Base-by-base conservation (phyloP, 1,140 invertebrate species). In the Scaptomyza montana region DNA sequence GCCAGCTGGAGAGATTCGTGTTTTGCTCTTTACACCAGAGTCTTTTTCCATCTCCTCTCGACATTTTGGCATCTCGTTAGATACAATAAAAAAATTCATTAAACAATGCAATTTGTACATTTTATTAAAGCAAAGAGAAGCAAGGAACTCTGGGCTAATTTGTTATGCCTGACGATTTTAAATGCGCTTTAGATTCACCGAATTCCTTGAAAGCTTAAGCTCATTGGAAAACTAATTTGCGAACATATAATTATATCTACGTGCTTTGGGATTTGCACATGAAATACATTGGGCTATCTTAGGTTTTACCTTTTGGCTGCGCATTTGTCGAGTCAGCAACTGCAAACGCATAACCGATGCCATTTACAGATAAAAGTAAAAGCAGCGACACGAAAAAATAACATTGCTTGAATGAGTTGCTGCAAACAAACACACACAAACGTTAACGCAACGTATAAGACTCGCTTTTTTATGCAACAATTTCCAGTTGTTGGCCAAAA, bases 311-410 rank as follows among this genome's bases (percentile, higher is more conserved):
- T 74, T 61, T 59, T 59, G 45, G 57, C 71, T 74, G 43, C 45
- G 80, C 77, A 67, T 56, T 86, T 77, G 74, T 60, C 80, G 62
- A 82, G 78, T 89, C 84, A 87, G 71, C 71, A 74, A 41, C 65
- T 70, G 82, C 78, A 89, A 69, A 78, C 63, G 78, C 82, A 87
- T 89, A 78, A 81, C 64, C 78, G 81, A 86, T 86, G 53, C 81
- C 81, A 86, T 85, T 86, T 77, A 56, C 51, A 86, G 82, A 87
- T 87, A 87, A 86, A 80, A 85, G 77, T 82, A 75, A 82, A 76
- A 76, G 80, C 80, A 85, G 79, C 79, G 79, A 81, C 74, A 75
- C 80, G 76, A 71, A 80, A 86, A 86, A 74, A 56, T 66, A 75
- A 64, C 62, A 80, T 66, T 71, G 50, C 55, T 56, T 46, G 55